Base-by-base conservation (phyloP, 2,888 invertebrate genomes). In the Stictocephala bisonia region DNA sequence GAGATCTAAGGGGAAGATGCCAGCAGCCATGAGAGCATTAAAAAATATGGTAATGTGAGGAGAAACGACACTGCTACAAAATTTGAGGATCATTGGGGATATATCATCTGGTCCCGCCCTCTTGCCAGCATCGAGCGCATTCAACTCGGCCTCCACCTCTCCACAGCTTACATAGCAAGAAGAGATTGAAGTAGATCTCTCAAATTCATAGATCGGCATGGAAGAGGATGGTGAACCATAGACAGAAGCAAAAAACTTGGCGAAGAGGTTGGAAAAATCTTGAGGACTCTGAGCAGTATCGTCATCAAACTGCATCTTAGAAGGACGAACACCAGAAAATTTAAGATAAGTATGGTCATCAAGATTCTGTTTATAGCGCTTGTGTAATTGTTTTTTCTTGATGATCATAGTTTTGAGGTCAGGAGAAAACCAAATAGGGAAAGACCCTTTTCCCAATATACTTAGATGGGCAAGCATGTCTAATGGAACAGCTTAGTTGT, bases 11-110 rank as follows among this genome's bases (percentile, higher is more conserved):
- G 53, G 53, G n/a, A 53, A 53, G 18, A 26, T 24, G 3, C 53
- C 53, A 26, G 53, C 4, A 6, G 7, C 18, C 3, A 53, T 2
- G 26, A 53, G 53, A 1, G n/a, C 4, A n/a, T 53, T 53, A 24
- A 53, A 53, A 27, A 26, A 53, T 7, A 24, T 53, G 48, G 53
- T 24, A 7, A 53, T 22, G 27, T 53, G 53, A 26, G 53, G 53
- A 4, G 53, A 15, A 2, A 24, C 9, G n/a, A 53, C 26, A n/a
- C 26, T 53, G n/a, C 53, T 15, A n/a, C 53, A 53, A n/a, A n/a
- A 53, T 15, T 53, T 11, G 2, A 51, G 20, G 6, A 51, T 51
- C 35, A 35, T 2, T 20, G 51, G 51, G 15, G 53, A 24, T 3
- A 53, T 53, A 1, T 53, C 53, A 26, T 53, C 53, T 24, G 51